These are phyloP conservation scores for Chlorocebus sabaeus DNA, from an alignment of 2,113 vertebrate genomes.

Conservation along the genomic window DNA sequence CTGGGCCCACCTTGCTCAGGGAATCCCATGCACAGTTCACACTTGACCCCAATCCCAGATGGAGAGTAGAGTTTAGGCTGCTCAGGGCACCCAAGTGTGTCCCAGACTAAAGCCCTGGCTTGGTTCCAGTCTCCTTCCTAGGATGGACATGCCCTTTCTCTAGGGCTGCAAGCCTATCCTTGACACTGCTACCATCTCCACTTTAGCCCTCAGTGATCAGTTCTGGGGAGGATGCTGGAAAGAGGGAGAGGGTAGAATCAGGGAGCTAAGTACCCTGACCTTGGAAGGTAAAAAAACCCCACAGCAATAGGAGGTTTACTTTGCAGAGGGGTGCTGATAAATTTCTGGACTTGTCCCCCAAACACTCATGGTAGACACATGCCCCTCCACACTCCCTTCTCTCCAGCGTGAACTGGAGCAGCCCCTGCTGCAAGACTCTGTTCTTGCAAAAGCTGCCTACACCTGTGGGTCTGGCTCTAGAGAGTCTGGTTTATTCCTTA, in stretches of 20 bases:
- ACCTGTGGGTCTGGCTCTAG: fast-evolving
- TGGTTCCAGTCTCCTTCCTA: background rate
- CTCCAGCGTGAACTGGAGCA: background rate
- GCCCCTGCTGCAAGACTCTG: background rate
- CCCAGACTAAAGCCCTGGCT: background rate
- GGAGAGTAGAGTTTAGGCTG: background rate
- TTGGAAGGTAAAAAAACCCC: background rate
- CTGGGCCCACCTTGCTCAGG: background rate
- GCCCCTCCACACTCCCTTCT: background rate
- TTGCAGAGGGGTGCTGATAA: background rate
- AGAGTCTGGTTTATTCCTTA: background rate
- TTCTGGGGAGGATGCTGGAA: background rate
- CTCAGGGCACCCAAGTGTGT: background rate
- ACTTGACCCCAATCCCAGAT: background rate
- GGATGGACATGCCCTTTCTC: background rate
- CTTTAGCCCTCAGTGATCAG: background rate
- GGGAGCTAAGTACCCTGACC: background rate
- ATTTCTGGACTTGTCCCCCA: background rate
- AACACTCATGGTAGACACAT: background rate
- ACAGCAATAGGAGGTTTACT: background rate
- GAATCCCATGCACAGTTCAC: background rate
- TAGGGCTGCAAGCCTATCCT: background rate
- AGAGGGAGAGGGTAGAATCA: background rate
- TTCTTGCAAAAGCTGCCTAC: background rate
- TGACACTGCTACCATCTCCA: background rate